phyloP scores from a whole-genome alignment of 2,113 vertebrate genomes.

The Agapornis roseicollis region DNA sequence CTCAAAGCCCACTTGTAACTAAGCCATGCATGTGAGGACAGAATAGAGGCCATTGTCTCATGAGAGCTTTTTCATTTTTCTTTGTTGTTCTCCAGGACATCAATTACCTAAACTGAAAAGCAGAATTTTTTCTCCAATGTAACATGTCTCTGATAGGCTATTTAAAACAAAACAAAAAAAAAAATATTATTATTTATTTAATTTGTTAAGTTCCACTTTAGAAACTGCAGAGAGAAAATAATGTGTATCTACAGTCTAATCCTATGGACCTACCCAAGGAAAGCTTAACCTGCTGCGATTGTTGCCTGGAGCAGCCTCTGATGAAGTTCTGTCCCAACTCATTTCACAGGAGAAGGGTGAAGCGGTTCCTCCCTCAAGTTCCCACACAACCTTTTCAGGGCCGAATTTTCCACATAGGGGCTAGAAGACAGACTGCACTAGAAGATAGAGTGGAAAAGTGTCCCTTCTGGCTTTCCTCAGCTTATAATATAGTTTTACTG shows the following conservation, averaged over 20 bases:
- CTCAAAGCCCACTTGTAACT: constrained; percentile 11
- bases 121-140: neutral
- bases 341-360: neutral
- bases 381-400: neutral
- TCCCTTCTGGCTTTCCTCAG: neutral
- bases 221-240: neutral
- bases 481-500: neutral
- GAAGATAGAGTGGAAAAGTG: neutral
- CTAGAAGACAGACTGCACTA: neutral
- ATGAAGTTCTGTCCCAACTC: neutral
- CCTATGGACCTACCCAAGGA: neutral
- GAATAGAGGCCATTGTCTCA: constrained; percentile 35
- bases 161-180: neutral
- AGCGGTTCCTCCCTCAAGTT: neutral
- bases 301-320: neutral
- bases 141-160: neutral
- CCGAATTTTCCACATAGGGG: neutral
- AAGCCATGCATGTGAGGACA: neutral
- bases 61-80: constrained; percentile 18
- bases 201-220: neutral
- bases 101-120: neutral
- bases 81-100: constrained; percentile 14
- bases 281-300: neutral
- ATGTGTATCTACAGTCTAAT: neutral
- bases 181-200: neutral